Evolutionary conservation across 2,113 vertebrate genomes (phyloP).

Genomic region (Platysternon megacephalum): DNA sequence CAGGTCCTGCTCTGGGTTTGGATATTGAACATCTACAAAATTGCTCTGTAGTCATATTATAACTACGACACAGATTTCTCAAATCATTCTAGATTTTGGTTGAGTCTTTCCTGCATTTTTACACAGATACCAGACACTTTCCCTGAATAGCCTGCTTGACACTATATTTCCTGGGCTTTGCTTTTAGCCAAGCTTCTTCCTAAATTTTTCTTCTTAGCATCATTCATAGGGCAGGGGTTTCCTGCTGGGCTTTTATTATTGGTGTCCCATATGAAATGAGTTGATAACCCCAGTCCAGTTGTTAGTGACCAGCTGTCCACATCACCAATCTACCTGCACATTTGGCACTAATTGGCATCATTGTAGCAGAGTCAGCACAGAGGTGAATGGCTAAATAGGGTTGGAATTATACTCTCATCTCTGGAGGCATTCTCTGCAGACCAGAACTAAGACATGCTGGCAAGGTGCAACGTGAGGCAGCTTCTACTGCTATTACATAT

Average conservation of each 20-base stretch:
- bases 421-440: not conserved
- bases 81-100: too few species aligned
- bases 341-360: not conserved
- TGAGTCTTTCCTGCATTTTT: too few species aligned
- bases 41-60: not conserved
- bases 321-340: not conserved
- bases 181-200: not conserved
- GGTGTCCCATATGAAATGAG: accelerated
- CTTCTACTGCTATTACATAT: not conserved
- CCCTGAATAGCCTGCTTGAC: not conserved
- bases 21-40: too few species aligned
- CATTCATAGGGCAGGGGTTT: slow-evolving; percentile 1
- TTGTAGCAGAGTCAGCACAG: not conserved
- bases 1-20: not conserved
- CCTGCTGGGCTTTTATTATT: not conserved
- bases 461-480: not conserved
- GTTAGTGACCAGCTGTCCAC: not conserved
- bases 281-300: not conserved
- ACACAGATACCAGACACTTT: too few species aligned
- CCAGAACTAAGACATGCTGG: not conserved
- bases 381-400: not conserved
- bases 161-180: not conserved
- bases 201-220: slow-evolving; percentile 1
- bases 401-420: not conserved
- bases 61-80: not conserved